A percentile compares a stretch with the other conserved stretches of the same genome.
Evolutionary conservation across 2,888 invertebrate species (phyloP).

Genomic region (Schizotus pectinicornis): DNA sequence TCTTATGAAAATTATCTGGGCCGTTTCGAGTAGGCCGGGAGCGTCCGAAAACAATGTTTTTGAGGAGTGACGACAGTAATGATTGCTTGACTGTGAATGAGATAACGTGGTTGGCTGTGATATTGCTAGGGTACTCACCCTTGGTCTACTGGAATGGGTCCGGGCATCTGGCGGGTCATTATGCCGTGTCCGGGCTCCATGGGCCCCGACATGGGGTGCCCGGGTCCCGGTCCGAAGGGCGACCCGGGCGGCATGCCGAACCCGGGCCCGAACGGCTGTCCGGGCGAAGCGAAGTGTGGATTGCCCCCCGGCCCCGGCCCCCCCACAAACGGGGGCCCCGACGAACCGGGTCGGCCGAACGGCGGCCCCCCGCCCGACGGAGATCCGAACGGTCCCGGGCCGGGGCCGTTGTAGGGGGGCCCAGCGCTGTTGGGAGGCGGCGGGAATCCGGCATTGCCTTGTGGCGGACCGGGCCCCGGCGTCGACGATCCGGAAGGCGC

Average conservation of each 20-base stretch:
- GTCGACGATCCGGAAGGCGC: conserved; percentile 83
- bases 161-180: conserved; percentile 67
- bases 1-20: too few relatives aligned
- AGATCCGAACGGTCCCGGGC: conserved; percentile 70
- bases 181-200: conserved; percentile 67
- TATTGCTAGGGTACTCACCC: conserved; percentile 63
- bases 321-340: conserved; percentile 73
- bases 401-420: conserved; percentile 73
- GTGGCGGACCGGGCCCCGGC: conserved; percentile 68
- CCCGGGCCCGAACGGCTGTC: conserved; percentile 66
- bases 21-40: too few relatives aligned
- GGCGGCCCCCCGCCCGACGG: conserved; percentile 69
- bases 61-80: conserved; percentile 2
- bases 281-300: conserved; percentile 70
- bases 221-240: conserved; percentile 71
- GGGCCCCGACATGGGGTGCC: conserved; percentile 68
- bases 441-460: conserved; percentile 62
- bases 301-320: conserved; percentile 71
- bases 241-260: conserved; percentile 76
- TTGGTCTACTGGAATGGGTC: conserved; percentile 82
- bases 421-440: conserved; percentile 65
- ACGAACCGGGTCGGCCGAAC: conserved; percentile 70
- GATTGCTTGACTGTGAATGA: conserved; percentile 1
- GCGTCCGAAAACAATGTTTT: too few relatives aligned
- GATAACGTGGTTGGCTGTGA: conserved; percentile 23